phyloP scores from a whole-genome alignment of 1,140 invertebrate genomes.

The Achroia grisella region DNA sequence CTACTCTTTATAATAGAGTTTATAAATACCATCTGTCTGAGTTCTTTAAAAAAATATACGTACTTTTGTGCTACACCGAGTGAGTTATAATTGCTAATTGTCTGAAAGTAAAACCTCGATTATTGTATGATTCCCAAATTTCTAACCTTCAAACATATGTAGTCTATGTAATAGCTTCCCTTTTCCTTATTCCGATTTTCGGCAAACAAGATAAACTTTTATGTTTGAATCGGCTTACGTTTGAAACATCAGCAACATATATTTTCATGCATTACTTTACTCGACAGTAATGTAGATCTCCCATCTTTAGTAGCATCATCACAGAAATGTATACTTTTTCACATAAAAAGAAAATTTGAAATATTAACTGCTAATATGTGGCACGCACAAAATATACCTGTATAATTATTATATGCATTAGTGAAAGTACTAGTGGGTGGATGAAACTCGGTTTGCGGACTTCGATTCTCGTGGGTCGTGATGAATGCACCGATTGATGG shows the following conservation, averaged over 20 bases:
- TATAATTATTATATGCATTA: conserved; percentile 7
- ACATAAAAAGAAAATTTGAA: background rate
- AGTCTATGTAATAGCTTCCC: background rate
- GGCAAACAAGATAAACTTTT: conserved; percentile 1
- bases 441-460: background rate
- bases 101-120: too few relatives aligned
- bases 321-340: conserved; percentile 18
- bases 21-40: too few relatives aligned
- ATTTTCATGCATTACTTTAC: conserved; percentile 23
- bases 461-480: conserved; percentile 19
- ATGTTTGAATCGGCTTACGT: conserved; percentile 3
- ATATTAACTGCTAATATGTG: background rate
- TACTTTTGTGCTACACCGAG: too few relatives aligned
- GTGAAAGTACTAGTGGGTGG: conserved; percentile 26
- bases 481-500: conserved; percentile 18
- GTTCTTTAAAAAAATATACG: too few relatives aligned
- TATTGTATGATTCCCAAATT: too few relatives aligned
- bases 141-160: background rate
- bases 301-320: conserved; percentile 11
- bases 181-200: conserved; percentile 3
- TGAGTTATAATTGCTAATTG: too few relatives aligned
- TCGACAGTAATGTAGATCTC: conserved; percentile 4
- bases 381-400: background rate
- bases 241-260: conserved; percentile 11
- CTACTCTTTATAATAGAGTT: too few relatives aligned